These are phyloP conservation scores for Cyprinus carpio DNA, from an alignment of 2,113 vertebrate genomes.

Conservation along the genomic window DNA sequence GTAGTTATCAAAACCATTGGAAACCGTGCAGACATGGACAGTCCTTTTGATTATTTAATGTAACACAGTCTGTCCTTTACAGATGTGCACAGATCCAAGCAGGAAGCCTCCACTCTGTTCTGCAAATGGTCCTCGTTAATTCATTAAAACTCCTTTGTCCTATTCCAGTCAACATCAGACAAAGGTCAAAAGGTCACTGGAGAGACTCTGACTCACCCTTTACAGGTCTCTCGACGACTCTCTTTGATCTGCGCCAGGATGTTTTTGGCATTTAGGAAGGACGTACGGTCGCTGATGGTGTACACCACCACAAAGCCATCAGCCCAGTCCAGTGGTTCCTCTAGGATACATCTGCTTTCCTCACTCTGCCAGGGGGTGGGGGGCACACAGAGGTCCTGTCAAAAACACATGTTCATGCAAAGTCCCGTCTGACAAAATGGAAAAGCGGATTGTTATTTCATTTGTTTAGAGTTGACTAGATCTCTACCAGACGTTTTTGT, in stretches of 20 bases:
- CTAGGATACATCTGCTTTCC: conserved; percentile 69
- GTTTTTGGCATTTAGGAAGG: conserved; percentile 75
- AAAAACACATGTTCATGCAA: conserved; percentile 28
- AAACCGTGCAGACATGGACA: not conserved
- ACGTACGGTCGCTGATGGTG: conserved; percentile 75
- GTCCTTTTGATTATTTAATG: not conserved
- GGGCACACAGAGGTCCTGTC: conserved; percentile 20
- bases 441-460: not conserved
- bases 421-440: conserved; percentile 6
- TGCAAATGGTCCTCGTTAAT: conserved; percentile 58
- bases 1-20: not conserved
- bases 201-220: conserved; percentile 70
- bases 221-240: conserved; percentile 68
- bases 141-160: conserved; percentile 54
- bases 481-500: not conserved
- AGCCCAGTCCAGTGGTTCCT: conserved; percentile 78
- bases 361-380: conserved; percentile 61
- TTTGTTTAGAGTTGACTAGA: conserved; percentile 4
- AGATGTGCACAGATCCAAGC: conserved; percentile 44
- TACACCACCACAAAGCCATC: conserved; percentile 79
- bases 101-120: conserved; percentile 40
- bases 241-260: conserved; percentile 74
- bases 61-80: conserved; percentile 41
- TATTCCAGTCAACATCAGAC: conserved; percentile 43
- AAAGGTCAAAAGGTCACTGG: conserved; percentile 31